A percentile compares a stretch with the other conserved stretches of the same genome.
phyloP scores from a whole-genome alignment of 2,113 vertebrate species.

The Machaerirhynchus nigripectus region DNA sequence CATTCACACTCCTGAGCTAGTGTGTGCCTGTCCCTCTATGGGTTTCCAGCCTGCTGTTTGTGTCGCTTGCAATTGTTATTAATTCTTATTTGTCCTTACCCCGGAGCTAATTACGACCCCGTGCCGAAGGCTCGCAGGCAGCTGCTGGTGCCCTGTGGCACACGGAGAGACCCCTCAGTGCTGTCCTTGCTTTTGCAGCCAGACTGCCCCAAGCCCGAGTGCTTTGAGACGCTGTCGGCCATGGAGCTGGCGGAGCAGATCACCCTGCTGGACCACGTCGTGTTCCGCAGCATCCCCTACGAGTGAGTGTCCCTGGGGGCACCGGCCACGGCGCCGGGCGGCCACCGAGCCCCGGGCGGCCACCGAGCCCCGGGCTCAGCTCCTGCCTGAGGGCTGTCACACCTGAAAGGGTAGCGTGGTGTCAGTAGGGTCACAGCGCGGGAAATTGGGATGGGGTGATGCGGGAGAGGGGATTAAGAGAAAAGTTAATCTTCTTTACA shows the following conservation, averaged over 20 bases:
- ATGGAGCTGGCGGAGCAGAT: conserved; percentile 98
- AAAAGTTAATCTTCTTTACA: not conserved
- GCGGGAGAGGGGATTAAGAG: not conserved
- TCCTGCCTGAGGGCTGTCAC: not conserved
- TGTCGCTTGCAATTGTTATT: not conserved
- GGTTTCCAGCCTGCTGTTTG: not conserved
- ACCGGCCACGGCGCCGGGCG: not conserved
- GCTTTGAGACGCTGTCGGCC: conserved; percentile 91
- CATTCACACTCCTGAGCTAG: not conserved
- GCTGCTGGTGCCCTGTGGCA: not conserved
- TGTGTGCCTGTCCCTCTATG: not conserved
- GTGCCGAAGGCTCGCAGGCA: not conserved
- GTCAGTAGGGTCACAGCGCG: not conserved
- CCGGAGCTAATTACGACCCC: not conserved
- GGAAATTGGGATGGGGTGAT: not conserved
- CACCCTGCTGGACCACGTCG: conserved; percentile 91
- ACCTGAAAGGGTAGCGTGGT: rapidly evolving
- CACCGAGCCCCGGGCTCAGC: rapidly evolving
- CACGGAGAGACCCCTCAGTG: not conserved
- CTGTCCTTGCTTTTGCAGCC: conserved; percentile 71
- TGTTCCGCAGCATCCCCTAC: conserved; percentile 97
- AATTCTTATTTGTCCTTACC: not conserved
- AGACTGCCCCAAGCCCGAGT: conserved; percentile 86
- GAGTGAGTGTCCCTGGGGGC: conserved; percentile 77
- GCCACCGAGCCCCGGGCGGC: too few relatives aligned